These are phyloP conservation scores for Acyrthosiphon pisum DNA, from an alignment of 1,140 invertebrate genomes.

Conservation along the genomic window DNA sequence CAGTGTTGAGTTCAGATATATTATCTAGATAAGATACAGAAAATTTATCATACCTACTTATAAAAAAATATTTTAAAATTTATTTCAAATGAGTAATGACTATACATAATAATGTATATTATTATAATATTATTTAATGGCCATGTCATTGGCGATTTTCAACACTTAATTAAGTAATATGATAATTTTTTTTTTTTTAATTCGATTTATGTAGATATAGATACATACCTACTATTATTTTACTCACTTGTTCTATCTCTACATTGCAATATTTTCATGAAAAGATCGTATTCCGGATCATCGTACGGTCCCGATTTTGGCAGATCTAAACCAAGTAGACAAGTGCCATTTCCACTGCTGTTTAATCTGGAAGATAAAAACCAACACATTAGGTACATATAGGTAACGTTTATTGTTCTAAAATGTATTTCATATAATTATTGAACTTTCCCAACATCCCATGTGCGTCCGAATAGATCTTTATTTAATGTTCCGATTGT, in stretches of 20 bases:
- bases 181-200: not conserved
- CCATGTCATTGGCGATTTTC: not conserved
- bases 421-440: not conserved
- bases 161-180: not conserved
- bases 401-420: not conserved
- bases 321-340: constrained; percentile 58
- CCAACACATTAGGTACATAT: not conserved
- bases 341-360: constrained; percentile 59
- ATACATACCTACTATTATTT: not conserved
- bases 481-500: too few relatives aligned
- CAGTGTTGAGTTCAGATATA: too few relatives aligned
- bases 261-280: constrained; percentile 59
- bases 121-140: not conserved
- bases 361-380: constrained; percentile 57
- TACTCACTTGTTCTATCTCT: constrained; percentile 60
- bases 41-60: too few relatives aligned
- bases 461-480: too few relatives aligned
- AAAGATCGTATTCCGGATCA: constrained; percentile 60
- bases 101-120: not conserved
- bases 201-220: not conserved
- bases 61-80: too few relatives aligned
- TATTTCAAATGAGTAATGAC: too few relatives aligned
- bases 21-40: too few relatives aligned
- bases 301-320: constrained; percentile 58
- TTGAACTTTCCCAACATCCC: too few relatives aligned